Percentiles rank a stretch among this genome's conserved stretches.
Conservation (phyloP, 1,140 invertebrate genomes). For the Drosophila asahinai region DNA sequence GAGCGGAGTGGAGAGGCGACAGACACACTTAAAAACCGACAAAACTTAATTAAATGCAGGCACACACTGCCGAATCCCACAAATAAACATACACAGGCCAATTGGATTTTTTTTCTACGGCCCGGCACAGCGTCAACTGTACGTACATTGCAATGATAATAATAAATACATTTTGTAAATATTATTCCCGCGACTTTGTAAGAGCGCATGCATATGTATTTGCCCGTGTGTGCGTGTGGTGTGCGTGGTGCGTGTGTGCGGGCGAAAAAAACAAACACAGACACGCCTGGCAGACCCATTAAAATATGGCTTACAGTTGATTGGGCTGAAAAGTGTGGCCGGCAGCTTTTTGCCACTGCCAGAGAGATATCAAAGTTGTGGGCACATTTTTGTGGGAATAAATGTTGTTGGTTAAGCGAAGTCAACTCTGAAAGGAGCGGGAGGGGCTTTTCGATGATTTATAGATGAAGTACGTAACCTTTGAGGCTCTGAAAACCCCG, state of each 20-base stretch:
- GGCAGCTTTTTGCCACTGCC: conserved; percentile 25
- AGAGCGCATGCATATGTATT: background rate
- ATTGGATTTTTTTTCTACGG: conserved; percentile 32
- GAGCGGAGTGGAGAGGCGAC: conserved; percentile 3
- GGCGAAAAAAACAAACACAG: conserved; percentile 10
- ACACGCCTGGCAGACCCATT: conserved; percentile 25
- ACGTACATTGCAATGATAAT: conserved; percentile 34
- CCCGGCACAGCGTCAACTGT: conserved; percentile 9
- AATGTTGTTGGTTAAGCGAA: conserved; percentile 14
- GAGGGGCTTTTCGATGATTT: conserved; percentile 15
- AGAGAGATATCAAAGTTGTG: conserved; percentile 44
- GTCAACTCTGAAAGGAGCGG: conserved; percentile 3
- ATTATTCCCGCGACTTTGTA: conserved; percentile 36
- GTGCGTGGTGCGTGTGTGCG: background rate
- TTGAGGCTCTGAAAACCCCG: conserved; percentile 1
- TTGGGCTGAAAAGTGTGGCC: conserved; percentile 37
- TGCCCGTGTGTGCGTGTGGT: background rate
- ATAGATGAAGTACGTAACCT: conserved; percentile 14
- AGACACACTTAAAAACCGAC: conserved; percentile 59
- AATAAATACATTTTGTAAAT: conserved; percentile 53
- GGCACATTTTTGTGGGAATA: conserved; percentile 15
- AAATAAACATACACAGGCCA: conserved; percentile 50
- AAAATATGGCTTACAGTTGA: conserved; percentile 56
- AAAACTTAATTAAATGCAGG: conserved; percentile 79
- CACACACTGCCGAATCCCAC: conserved; percentile 16